Evolutionary conservation across 2,113 vertebrate species (phyloP).

Genomic region (Sinocyclocheilus grahami): DNA sequence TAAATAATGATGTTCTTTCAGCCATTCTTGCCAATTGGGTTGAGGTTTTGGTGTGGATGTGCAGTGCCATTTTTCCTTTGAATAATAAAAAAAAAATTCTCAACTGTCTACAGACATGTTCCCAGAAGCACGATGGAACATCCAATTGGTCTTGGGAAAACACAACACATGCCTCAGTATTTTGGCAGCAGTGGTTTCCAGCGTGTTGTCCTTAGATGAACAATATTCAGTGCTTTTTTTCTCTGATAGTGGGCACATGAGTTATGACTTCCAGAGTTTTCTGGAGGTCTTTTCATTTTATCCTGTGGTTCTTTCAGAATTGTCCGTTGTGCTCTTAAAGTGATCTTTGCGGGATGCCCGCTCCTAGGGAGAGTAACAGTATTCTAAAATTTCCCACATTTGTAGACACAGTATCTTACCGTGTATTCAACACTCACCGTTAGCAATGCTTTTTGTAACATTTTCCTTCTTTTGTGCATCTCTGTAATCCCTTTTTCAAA

Average conservation of each 20-base stretch:
- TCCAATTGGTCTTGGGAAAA: neutral
- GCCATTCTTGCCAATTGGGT: neutral
- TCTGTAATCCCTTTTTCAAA: too few species aligned
- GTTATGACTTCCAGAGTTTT: neutral
- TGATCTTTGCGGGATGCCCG: neutral
- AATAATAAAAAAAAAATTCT: neutral
- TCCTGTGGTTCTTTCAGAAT: neutral
- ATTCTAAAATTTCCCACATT: neutral
- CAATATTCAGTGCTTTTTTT: neutral
- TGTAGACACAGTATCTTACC: neutral
- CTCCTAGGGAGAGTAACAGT: neutral
- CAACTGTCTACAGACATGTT: neutral
- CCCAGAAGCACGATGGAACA: neutral
- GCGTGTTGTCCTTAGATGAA: neutral
- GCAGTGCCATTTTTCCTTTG: neutral
- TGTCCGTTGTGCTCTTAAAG: neutral
- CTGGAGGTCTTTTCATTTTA: neutral
- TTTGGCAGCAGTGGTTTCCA: neutral
- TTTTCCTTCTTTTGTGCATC: too few species aligned
- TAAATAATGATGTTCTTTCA: neutral
- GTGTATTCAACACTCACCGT: too few species aligned
- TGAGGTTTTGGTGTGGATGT: neutral
- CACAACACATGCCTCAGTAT: neutral
- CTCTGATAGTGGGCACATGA: neutral
- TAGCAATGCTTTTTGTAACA: too few species aligned